A percentile compares a stretch with the other conserved stretches of the same genome.
Conservation (phyloP, 2,888 invertebrate species). For the Protodeltote pygarga region DNA sequence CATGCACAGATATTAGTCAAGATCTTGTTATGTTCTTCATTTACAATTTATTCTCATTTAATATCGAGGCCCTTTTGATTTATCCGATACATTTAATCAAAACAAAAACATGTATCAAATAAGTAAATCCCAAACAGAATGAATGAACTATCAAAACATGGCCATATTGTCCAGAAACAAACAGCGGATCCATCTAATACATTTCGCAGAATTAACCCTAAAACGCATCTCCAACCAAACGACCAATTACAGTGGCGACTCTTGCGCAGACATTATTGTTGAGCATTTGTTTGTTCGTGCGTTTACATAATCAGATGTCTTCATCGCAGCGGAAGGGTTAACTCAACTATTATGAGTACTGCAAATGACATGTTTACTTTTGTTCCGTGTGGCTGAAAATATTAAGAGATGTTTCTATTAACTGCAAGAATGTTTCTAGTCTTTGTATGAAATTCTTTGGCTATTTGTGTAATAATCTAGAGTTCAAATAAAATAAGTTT, state of each 20-base stretch:
- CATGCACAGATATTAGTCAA: too few relatives aligned
- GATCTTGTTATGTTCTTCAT: too few relatives aligned
- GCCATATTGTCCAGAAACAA: not conserved
- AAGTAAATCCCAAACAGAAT: conserved; percentile 5
- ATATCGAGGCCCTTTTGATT: too few relatives aligned
- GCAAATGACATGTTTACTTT: conserved; percentile 43
- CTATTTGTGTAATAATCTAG: too few relatives aligned
- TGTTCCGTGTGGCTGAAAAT: conserved; percentile 30
- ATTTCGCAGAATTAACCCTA: conserved; percentile 7
- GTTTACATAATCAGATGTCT: conserved; percentile 50
- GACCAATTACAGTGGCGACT: conserved; percentile 45
- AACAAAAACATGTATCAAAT: conserved; percentile 6
- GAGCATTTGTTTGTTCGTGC: conserved; percentile 32
- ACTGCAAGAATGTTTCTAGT: too few relatives aligned
- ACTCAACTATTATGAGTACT: conserved; percentile 37
- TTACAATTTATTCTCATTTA: too few relatives aligned
- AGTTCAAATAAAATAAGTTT: too few relatives aligned
- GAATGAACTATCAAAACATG: conserved; percentile 2
- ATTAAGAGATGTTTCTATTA: too few relatives aligned
- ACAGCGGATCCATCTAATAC: conserved; percentile 15
- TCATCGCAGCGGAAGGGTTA: conserved; percentile 40
- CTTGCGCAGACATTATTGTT: conserved; percentile 46
- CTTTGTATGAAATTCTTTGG: too few relatives aligned
- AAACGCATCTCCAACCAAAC: conserved; percentile 31
- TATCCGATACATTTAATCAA: conserved; percentile 15